Evolutionary conservation across 2,113 vertebrate species (phyloP), one percentile per base, ranked within the genome.

Genomic region (Salminus brasiliensis): DNA sequence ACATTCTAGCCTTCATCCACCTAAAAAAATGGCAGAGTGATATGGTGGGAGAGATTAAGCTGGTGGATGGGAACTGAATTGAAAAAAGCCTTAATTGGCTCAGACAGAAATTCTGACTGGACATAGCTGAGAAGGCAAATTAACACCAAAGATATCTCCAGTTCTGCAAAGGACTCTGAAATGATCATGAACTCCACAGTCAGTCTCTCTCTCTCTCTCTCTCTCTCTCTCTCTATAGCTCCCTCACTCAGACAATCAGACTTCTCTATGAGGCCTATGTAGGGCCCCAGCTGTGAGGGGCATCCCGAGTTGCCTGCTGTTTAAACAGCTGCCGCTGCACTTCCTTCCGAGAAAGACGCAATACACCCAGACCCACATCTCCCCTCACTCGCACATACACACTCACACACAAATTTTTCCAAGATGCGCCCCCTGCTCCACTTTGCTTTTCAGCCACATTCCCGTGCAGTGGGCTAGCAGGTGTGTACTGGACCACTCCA

Each of bases 271-370:
- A 81, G 77, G 45, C 45, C 29, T 34, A 23, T 72, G 23, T 63
- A 66, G 25, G 74, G 74, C 62, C 79, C 77, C 76, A 82, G 84
- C 85, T 87, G 83, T 84, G 80, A 13, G n/a, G 43, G 45, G 53
- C 23, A 39, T 78, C 81, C 73, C 55, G 87, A 84, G 69, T 68
- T 83, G 85, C 66, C 79, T 88, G 78, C 68, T 89, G 87, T 87
- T 91, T 89, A 85, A 87, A 89, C 86, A 87, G 87, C 87, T 87
- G 86, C 84, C 71, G 75, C 49, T 43, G 27, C 45, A 69, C 81
- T 88, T 77, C 80, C 84, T 82, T 87, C 72, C 80, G 77, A 83
- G 84, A 72, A 74, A 13, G 80, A 43, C 70, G 76, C 32, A 32
- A 71, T 39, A 65, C 45, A 62, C n/a, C n/a, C n/a, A n/a, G n/a